These are phyloP conservation scores for Tryphoninae sp. DNA, from an alignment of 2,888 invertebrate species.

Conservation along the genomic window DNA sequence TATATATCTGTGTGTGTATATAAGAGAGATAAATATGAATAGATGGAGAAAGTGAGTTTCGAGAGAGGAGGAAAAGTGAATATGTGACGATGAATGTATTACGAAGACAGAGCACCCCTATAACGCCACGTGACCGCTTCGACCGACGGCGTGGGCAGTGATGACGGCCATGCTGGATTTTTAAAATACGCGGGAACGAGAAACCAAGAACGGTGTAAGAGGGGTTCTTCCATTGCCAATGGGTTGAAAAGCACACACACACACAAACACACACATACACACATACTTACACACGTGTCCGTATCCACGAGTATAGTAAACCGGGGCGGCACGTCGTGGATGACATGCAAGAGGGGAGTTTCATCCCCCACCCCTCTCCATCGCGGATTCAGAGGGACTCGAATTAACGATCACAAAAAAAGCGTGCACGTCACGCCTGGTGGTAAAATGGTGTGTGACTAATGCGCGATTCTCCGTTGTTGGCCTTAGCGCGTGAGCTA, in stretches of 20 bases:
- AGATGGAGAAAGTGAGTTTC: constrained; percentile 31
- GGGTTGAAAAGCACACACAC: constrained; percentile 38
- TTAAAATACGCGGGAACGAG: constrained; percentile 76
- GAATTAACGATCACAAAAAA: constrained; percentile 76
- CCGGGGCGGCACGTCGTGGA: constrained; percentile 54
- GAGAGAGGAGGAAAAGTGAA: constrained; percentile 46
- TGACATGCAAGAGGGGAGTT: constrained; percentile 61
- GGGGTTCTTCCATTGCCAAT: constrained; percentile 48
- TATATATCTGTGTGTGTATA: background rate
- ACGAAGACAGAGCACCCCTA: constrained; percentile 74
- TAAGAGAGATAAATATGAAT: constrained; percentile 23
- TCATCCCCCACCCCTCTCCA: constrained; percentile 37
- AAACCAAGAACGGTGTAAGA: constrained; percentile 37
- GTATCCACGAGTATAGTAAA: constrained; percentile 15
- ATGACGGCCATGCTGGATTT: constrained; percentile 73
- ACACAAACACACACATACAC: background rate
- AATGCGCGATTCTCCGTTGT: constrained; percentile 74
- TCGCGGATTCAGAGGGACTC: constrained; percentile 66
- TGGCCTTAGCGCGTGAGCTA: constrained; percentile 42
- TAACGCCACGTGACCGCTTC: constrained; percentile 77
- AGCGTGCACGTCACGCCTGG: constrained; percentile 79
- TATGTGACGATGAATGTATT: constrained; percentile 71
- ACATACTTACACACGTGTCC: background rate
- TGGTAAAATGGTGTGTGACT: constrained; percentile 81
- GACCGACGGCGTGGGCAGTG: constrained; percentile 33